Evolutionary conservation across 1,140 invertebrate species (phyloP).

Genomic region (Bombus balteatus): DNA sequence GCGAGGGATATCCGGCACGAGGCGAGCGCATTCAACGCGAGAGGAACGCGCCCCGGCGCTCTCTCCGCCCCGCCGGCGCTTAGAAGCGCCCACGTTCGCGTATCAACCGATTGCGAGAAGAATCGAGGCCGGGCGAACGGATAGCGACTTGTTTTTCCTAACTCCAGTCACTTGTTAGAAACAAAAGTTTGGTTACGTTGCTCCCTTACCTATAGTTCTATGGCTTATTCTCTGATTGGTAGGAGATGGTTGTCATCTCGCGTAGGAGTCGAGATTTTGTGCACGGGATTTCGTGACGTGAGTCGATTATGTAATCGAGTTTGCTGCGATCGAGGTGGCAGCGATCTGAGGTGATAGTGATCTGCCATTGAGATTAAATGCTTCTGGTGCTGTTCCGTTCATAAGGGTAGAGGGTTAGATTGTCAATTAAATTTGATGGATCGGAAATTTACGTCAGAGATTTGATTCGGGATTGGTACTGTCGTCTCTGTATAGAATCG

Average conservation of each 20-base stretch:
- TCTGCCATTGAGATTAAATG: no score
- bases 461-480: no score
- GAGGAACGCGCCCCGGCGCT: neutral
- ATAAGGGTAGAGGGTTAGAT: no score
- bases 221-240: no score
- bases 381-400: no score
- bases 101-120: neutral
- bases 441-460: no score
- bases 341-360: no score
- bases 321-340: no score
- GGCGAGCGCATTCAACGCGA: slow-evolving; percentile 26
- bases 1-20: slow-evolving; percentile 56
- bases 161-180: neutral
- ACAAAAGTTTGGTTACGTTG: neutral
- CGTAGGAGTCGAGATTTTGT: neutral
- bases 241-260: neutral
- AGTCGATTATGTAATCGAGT: no score
- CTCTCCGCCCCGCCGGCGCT: neutral
- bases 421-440: no score
- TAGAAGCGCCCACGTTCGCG: slow-evolving; percentile 4
- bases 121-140: neutral
- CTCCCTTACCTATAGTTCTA: neutral
- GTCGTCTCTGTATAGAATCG: no score
- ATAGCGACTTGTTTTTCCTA: neutral
- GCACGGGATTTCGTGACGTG: neutral